A percentile compares a stretch with the other conserved stretches of the same genome.
Conservation (phyloP, 2,113 vertebrate species). For the Craseonycteris thonglongyai region DNA sequence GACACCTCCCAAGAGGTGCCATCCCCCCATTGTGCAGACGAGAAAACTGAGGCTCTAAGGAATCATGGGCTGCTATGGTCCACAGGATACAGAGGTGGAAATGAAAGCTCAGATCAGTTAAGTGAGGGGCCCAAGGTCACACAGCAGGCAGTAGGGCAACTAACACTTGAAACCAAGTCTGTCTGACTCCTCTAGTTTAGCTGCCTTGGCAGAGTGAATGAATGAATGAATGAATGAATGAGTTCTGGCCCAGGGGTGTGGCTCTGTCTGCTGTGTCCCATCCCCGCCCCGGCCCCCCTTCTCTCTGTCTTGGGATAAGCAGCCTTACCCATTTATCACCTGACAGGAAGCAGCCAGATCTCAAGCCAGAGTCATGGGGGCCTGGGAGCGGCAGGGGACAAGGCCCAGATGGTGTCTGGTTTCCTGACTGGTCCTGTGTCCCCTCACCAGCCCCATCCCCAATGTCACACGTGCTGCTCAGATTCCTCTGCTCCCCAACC, state of each 20-base stretch:
- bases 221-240: background rate
- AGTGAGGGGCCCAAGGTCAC: background rate
- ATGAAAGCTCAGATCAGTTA: background rate
- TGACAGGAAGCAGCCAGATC: conserved; percentile 53
- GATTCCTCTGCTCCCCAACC: background rate
- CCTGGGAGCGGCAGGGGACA: background rate
- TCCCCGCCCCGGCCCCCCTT: background rate
- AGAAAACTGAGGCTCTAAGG: background rate
- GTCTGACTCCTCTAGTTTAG: background rate
- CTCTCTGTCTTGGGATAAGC: background rate
- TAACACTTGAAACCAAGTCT: background rate
- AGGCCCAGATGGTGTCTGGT: conserved; percentile 35
- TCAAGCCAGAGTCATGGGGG: conserved; percentile 9
- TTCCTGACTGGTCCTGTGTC: background rate
- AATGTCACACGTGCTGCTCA: background rate
- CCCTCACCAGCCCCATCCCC: background rate
- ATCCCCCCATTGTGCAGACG: background rate
- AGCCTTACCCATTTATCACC: conserved; percentile 21
- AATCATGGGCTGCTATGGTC: background rate
- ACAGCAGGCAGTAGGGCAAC: background rate
- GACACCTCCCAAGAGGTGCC: background rate
- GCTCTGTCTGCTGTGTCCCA: background rate
- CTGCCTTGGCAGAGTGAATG: background rate
- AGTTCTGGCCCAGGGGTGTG: background rate
- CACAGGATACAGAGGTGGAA: background rate